Evolutionary conservation across 2,888 invertebrate species (phyloP), one percentile per base, ranked within the genome.

Genomic region (Dastarcus helophoroides): DNA sequence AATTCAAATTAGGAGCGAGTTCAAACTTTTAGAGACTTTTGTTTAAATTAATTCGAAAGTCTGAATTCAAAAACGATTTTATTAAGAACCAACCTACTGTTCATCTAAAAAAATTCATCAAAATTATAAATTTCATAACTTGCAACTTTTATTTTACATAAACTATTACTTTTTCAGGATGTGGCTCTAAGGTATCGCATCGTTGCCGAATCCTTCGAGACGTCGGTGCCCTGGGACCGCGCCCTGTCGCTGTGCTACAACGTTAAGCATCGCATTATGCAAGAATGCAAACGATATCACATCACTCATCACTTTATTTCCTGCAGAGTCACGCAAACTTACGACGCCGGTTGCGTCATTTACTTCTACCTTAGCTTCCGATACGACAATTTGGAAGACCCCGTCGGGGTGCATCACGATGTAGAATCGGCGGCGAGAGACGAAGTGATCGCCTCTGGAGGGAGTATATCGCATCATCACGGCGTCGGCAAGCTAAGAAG

Each of bases 131-230:
- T n/a, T n/a, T n/a, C n/a, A n/a, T n/a, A n/a, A n/a, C n/a, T n/a
- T n/a, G n/a, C n/a, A n/a, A n/a, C n/a, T n/a, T n/a, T n/a, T n/a
- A n/a, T n/a, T n/a, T n/a, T n/a, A n/a, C n/a, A n/a, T n/a, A n/a
- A n/a, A n/a, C n/a, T 24, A 31, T 25, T 21, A 16, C 34, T 38
- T 35, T 62, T 60, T 4, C 60, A 90, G 89, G 97, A 98, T 58
- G 65, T 95, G 28, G 95, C 81, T 0, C 68, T 97, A 41, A 82
- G 89, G 32, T 86, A 81, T 58, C 73, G 77, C 42, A 73, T 94
- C 10, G 79, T 95, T 2, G 84, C 93, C 0, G 97, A 98, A 61
- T 95, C 95, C 0, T 98, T 98, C 66, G 97, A 98, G 65, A 98
- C 98, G 0, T 97, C 97, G 0, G 94, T 94, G 2, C 85, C 97